A percentile compares a stretch with the other conserved stretches of the same genome.
These are phyloP conservation scores for Leucophenga varia DNA, from an alignment of 1,140 invertebrate genomes.

Conservation along the genomic window DNA sequence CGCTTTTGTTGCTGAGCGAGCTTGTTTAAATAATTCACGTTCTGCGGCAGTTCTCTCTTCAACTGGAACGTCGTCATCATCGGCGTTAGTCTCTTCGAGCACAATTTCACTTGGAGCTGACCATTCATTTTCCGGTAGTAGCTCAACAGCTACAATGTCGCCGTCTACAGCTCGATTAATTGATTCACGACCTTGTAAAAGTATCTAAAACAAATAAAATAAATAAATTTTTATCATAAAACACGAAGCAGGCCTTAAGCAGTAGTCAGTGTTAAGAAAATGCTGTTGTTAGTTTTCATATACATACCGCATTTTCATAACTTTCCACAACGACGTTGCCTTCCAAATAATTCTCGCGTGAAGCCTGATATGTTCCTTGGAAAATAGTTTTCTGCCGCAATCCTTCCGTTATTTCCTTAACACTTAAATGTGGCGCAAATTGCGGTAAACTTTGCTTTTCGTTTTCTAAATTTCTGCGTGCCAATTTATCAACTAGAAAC, in stretches of 20 bases:
- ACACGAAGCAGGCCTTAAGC: too few relatives aligned
- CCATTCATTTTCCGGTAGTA: constrained; percentile 91
- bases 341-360: constrained; percentile 92
- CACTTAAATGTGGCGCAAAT: constrained; percentile 84
- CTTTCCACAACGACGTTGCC: constrained; percentile 83
- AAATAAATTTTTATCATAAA: background rate
- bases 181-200: constrained; percentile 84
- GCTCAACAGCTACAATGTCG: constrained; percentile 89
- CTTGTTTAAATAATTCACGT: constrained; percentile 39
- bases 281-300: background rate
- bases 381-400: constrained; percentile 76
- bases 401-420: constrained; percentile 74
- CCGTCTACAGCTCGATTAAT: constrained; percentile 96
- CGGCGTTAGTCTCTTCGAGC: constrained; percentile 77
- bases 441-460: constrained; percentile 67
- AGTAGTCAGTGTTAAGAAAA: too few relatives aligned
- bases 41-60: constrained; percentile 46
- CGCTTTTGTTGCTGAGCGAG: constrained; percentile 51
- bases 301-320: constrained; percentile 71
- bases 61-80: constrained; percentile 69
- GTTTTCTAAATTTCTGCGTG: constrained; percentile 65
- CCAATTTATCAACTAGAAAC: constrained; percentile 79
- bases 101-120: constrained; percentile 81
- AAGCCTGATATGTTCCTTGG: constrained; percentile 84
- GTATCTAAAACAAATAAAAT: constrained; percentile 62